A percentile compares a stretch with the other conserved stretches of the same genome.
Evolutionary conservation across 2,113 vertebrate species (phyloP).

Genomic region (Rynchops niger): DNA sequence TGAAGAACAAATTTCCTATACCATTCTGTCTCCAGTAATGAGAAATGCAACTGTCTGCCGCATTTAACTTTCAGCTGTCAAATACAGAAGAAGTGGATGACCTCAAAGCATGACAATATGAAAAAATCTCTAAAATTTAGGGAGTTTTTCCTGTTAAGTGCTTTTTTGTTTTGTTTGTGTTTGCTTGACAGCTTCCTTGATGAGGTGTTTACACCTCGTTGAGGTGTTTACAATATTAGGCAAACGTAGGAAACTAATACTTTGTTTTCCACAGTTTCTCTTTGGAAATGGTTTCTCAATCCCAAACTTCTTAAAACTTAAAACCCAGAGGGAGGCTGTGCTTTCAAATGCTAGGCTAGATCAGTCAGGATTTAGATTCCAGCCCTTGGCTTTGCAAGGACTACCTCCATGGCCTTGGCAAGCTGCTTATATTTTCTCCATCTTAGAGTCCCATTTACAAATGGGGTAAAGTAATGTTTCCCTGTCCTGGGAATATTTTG

Average conservation of each 20-base stretch:
- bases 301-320: neutral
- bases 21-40: neutral
- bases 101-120: neutral
- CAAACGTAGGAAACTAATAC: neutral
- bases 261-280: neutral
- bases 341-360: neutral
- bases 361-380: neutral
- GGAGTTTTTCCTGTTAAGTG: neutral
- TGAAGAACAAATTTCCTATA: constrained; percentile 33
- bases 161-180: neutral
- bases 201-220: neutral
- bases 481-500: neutral
- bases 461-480: neutral
- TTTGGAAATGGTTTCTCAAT: neutral
- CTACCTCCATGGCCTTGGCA: neutral
- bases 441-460: neutral
- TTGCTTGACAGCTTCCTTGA: neutral
- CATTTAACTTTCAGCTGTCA: neutral
- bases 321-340: neutral
- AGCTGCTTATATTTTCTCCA: neutral
- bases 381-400: neutral
- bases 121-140: neutral
- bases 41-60: neutral
- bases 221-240: neutral
- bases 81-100: neutral